Evolutionary conservation across 37 sponge, comb jelly and placozoan species (phyloP), one percentile per base, ranked within the genome.

Genomic region (Bolinopsis microptera): DNA sequence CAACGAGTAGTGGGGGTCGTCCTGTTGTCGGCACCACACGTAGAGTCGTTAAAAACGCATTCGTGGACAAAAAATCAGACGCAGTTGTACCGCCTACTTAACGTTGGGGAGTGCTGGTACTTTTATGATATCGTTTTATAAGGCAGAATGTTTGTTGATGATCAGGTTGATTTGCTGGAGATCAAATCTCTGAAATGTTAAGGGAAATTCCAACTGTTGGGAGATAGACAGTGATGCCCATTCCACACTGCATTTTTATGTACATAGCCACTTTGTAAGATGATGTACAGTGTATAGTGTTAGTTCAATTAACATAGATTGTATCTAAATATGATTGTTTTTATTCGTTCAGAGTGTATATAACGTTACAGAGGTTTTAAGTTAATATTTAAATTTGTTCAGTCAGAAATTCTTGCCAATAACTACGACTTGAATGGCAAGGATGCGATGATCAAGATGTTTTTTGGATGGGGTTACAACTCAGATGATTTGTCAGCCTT

Each of bases 31-130:
- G 90, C 0, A 35, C 90, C 0, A 5, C 90, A 5, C 34, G 90
- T 1, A 38, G 90, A 27, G 90, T 86, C 61, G 48, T 86, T 0
- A 86, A 86, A 48, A 86, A 86, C 31, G 90, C 90, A 1, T 86
- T 86, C 28, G 28, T 86, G 90, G 90, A 86, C 30, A 86, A 39
- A 8, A 24, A 35, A 2, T 9, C 41, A 86, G 61, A 86, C 30
- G 90, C 61, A 8, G 90, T 86, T 22, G 90, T 86, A 9, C 90
- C 90, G 2, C 90, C 90, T 1, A 86, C 90, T 5, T 86, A 86
- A n/a, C n/a, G n/a, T n/a, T n/a, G n/a, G n/a, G n/a, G n/a, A n/a
- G n/a, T n/a, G n/a, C n/a, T n/a, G n/a, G n/a, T n/a, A n/a, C n/a
- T n/a, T n/a, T n/a, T n/a, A n/a, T n/a, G n/a, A n/a, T n/a, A n/a